Conservation (phyloP, 2,888 invertebrate species). For the Xestia sexstrigata region DNA sequence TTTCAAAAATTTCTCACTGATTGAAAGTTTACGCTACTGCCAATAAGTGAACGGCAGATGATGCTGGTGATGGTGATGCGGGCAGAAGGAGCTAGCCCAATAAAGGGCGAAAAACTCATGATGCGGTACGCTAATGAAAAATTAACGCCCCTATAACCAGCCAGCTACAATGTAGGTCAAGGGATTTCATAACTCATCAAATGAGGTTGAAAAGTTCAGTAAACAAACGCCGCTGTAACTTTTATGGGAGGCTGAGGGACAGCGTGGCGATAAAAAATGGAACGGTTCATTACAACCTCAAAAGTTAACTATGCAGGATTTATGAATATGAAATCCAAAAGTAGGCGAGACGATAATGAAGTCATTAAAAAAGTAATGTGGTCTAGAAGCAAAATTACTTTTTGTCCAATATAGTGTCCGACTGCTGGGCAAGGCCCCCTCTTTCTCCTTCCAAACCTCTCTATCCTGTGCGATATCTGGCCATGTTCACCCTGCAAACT, state of each 20-base stretch:
- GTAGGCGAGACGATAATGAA: slow-evolving; percentile 3
- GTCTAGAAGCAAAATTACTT: background rate
- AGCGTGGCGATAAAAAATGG: slow-evolving; percentile 18
- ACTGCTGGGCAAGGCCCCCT: background rate
- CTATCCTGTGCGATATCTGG: background rate
- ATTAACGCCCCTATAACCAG: slow-evolving; percentile 34
- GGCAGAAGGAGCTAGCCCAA: background rate
- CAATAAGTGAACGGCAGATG: too few species aligned
- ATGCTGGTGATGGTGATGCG: too few species aligned
- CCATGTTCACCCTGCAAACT: background rate
- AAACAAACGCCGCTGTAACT: slow-evolving; percentile 24
- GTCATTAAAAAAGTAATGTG: background rate
- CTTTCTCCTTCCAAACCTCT: background rate
- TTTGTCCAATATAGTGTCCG: background rate
- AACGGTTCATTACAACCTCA: slow-evolving; percentile 30
- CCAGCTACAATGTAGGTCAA: slow-evolving; percentile 25
- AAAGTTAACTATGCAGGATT: slow-evolving; percentile 31
- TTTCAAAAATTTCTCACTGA: too few species aligned
- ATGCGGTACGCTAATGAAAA: slow-evolving; percentile 16
- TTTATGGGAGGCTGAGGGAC: slow-evolving; percentile 19
- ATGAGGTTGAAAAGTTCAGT: slow-evolving; percentile 26
- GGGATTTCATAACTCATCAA: slow-evolving; percentile 18
- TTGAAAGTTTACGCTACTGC: too few species aligned
- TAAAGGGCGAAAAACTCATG: background rate
- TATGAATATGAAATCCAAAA: slow-evolving; percentile 16